These are phyloP conservation scores for Hirtodrosophila alboralis DNA, from an alignment of 2,888 invertebrate species.

Conservation along the genomic window DNA sequence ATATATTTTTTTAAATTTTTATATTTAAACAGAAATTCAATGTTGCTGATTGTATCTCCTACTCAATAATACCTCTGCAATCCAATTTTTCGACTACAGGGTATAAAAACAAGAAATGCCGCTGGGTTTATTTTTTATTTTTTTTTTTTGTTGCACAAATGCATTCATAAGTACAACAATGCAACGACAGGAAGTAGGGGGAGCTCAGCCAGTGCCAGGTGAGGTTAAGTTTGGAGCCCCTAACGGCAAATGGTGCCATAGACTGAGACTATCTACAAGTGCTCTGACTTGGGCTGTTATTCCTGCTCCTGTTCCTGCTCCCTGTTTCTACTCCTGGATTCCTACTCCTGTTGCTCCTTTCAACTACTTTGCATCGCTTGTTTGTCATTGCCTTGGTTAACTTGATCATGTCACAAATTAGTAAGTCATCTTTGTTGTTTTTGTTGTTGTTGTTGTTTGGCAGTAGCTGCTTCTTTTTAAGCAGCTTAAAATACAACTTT, in stretches of 20 bases:
- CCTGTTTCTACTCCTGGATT: background rate
- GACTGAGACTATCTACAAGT: background rate
- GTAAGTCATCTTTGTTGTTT: conserved; percentile 63
- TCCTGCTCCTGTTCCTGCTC: conserved; percentile 2
- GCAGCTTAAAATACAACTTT: conserved; percentile 29
- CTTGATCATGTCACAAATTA: conserved; percentile 76
- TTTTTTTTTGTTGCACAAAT: conserved; percentile 21
- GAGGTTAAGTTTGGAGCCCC: conserved; percentile 37
- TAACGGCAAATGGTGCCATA: conserved; percentile 4
- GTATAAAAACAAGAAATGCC: conserved; percentile 29
- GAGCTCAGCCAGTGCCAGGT: conserved; percentile 17
- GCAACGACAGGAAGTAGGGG: conserved; percentile 5
- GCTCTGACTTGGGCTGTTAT: conserved; percentile 1
- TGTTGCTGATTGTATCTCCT: no score
- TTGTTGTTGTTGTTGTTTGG: no score
- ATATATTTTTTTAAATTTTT: no score
- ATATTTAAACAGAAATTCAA: no score
- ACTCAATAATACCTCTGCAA: no score
- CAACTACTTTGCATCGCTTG: conserved; percentile 31
- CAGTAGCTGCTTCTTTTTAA: conserved; percentile 25
- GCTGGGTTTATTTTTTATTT: conserved; percentile 19
- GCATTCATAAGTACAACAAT: conserved; percentile 52
- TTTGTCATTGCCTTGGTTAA: conserved; percentile 62
- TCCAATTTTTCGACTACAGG: conserved; percentile 1
- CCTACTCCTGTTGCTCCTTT: conserved; percentile 6